Evolutionary conservation across 2,888 invertebrate species (phyloP).

Genomic region (Dasypogon diadema): DNA sequence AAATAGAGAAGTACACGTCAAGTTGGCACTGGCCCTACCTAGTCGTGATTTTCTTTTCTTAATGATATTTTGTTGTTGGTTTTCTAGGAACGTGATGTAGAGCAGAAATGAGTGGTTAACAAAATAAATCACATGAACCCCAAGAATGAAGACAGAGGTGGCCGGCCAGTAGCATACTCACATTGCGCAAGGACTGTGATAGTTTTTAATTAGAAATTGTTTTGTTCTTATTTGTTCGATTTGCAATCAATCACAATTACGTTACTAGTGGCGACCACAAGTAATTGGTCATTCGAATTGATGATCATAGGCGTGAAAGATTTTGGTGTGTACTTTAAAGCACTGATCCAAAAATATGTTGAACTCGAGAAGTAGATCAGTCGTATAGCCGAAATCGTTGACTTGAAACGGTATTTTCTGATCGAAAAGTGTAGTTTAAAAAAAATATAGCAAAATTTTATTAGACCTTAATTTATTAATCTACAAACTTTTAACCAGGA

Average conservation of each 20-base stretch:
- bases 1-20: neutral
- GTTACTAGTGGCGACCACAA: neutral
- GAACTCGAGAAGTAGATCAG: conserved; percentile 46
- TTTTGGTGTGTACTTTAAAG: conserved; percentile 6
- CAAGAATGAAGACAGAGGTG: conserved; percentile 14
- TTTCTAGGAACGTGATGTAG: conserved; percentile 18
- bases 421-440: too few species aligned
- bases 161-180: neutral
- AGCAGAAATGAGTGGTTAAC: conserved; percentile 3
- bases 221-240: neutral
- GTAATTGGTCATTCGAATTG: neutral
- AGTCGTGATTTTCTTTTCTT: neutral
- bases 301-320: neutral
- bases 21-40: conserved; percentile 10
- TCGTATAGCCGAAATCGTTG: conserved; percentile 18
- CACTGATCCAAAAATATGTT: conserved; percentile 14
- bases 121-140: neutral
- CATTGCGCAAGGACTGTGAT: neutral
- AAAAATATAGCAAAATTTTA: too few species aligned
- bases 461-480: too few species aligned
- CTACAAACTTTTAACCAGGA: too few species aligned
- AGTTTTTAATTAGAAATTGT: conserved; percentile 32
- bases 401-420: neutral
- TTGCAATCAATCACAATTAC: conserved; percentile 4
- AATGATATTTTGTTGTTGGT: neutral